Base-by-base conservation (phyloP, 2,797 vertebrate species). In the Podarcis siculus region DNA sequence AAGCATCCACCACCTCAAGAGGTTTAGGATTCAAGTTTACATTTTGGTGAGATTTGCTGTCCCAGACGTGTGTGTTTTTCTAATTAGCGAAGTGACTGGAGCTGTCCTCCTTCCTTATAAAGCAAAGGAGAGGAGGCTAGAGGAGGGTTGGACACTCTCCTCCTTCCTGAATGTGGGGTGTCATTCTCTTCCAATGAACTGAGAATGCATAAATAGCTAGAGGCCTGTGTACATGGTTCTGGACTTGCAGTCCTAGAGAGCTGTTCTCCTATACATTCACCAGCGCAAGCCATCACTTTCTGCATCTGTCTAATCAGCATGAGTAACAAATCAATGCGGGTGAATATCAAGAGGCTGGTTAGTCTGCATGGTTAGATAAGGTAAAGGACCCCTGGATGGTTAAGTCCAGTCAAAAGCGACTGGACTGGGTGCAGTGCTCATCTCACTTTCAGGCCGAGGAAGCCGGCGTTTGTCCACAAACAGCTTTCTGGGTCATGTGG, bases 101-200 rank as follows among this genome's bases (percentile, higher is more conserved):
- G 45, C 58, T 2, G 45, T 82, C 15, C 37, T 87, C 27, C 64
- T 89, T 67, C 75, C 80, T 81, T 79, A 39, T 45, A 87, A 32
- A 55, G 66, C 35, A 92, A 91, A 87, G 81, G 15, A 87, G 78
- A 49, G 82, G 72, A 87, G 89, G 42, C 86, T 30, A 79, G 80
- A 90, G 88, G 49, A 30, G 21, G 45, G 35, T 49, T 85, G 9
- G 80, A 71, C 76, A 37, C 17, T 82, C 17, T 39, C 82, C 30
- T 37, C 23, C 9, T 85, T 78, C 75, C 58, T 87, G n/a, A 30
- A 64, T 21, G 27, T 0, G 0, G 79, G 45, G 27, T 81, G 39
- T 42, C 27, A 76, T 73, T 30, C n/a, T 75, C 75, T 82, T 86
- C 30, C 23, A 80, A 83, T 66, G 72, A 80, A 78, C 67, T 39